Percentiles rank a stretch among this genome's conserved stretches.
Evolutionary conservation across 2,113 vertebrate species (phyloP).

Genomic region (Gambusia affinis): DNA sequence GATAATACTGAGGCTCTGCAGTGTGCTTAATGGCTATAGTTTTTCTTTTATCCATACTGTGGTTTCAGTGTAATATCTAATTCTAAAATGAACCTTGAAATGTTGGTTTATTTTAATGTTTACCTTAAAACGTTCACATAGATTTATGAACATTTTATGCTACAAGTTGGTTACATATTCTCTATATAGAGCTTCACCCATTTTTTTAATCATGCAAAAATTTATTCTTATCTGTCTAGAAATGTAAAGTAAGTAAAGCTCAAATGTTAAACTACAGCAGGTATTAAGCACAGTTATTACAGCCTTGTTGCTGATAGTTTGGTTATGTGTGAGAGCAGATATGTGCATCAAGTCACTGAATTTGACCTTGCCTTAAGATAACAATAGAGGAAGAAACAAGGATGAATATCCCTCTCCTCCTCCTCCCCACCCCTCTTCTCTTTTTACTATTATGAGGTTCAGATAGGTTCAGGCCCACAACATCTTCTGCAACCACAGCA

Average conservation of each 20-base stretch:
- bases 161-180: not conserved
- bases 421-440: not conserved
- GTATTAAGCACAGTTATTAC: constrained; percentile 2
- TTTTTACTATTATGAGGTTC: constrained; percentile 22
- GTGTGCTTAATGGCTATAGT: not conserved
- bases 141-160: not conserved
- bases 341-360: not conserved
- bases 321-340: constrained; percentile 4
- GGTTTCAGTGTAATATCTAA: not conserved
- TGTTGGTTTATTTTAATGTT: not conserved
- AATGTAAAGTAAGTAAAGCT: no score
- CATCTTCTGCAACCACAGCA: constrained; percentile 31
- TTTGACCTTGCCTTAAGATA: constrained; percentile 11
- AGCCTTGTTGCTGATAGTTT: not conserved
- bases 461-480: constrained; percentile 47
- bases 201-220: not conserved
- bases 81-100: not conserved
- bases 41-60: not conserved
- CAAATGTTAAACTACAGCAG: no score
- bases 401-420: constrained; percentile 12
- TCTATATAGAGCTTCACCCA: not conserved
- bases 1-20: not conserved
- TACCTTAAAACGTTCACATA: not conserved
- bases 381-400: constrained; percentile 16
- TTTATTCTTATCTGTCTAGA: no score